phyloP scores from a whole-genome alignment of 2,113 vertebrate species.

The Hippolais icterina region DNA sequence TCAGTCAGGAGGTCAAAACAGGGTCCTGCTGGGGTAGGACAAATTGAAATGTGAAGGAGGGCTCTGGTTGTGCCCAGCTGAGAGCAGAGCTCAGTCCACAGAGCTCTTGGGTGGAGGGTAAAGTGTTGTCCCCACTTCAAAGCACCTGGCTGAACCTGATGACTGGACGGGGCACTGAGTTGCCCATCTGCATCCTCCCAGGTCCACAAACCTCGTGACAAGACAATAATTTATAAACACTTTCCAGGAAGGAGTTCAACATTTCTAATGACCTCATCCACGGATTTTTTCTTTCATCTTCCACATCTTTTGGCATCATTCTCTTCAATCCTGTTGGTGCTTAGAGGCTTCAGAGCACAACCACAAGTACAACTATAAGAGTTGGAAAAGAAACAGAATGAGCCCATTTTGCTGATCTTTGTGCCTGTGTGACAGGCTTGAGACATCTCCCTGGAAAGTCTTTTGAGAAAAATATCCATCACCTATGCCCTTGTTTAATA shows the following conservation, averaged over 20 bases:
- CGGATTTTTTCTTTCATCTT: not conserved
- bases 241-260: not conserved
- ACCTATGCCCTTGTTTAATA: not conserved
- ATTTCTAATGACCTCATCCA: not conserved
- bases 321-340: not conserved
- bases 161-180: not conserved
- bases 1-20: not conserved
- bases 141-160: not conserved
- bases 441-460: not conserved
- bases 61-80: not conserved
- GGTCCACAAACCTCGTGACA: not conserved
- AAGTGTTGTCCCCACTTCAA: not conserved
- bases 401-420: not conserved
- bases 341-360: not conserved
- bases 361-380: not conserved
- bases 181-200: not conserved
- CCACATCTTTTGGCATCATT: not conserved
- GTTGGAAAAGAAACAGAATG: not conserved
- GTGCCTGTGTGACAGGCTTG: not conserved
- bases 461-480: not conserved
- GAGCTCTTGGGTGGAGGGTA: not conserved
- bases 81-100: not conserved
- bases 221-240: not conserved
- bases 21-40: not conserved
- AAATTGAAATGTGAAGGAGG: not conserved